A percentile compares a stretch with the other conserved stretches of the same genome.
These are phyloP conservation scores for Huso huso DNA, from an alignment of 2,797 vertebrate species.

Conservation along the genomic window DNA sequence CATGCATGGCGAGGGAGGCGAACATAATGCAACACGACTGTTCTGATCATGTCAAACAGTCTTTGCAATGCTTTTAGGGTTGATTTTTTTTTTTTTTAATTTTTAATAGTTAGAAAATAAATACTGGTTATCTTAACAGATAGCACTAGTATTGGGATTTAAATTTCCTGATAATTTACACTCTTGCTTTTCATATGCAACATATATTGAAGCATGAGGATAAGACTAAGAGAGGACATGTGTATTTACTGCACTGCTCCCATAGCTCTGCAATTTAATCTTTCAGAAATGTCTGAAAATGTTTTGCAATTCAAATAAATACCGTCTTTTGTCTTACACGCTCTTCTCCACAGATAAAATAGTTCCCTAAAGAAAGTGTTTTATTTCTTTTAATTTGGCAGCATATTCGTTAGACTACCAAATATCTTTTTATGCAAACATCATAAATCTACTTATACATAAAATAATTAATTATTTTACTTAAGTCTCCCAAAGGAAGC, in stretches of 20 bases:
- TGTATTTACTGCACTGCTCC: too few relatives aligned
- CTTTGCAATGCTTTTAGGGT: constrained; percentile 59
- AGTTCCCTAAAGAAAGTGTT: constrained; percentile 27
- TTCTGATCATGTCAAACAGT: constrained; percentile 48
- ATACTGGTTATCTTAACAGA: constrained; percentile 13
- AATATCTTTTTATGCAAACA: constrained; percentile 35
- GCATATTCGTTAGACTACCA: constrained; percentile 52
- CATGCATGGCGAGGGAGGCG: constrained; percentile 57
- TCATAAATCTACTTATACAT: constrained; percentile 15
- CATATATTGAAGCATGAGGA: constrained; percentile 79
- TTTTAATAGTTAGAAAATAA: constrained; percentile 19
- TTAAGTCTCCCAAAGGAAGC: constrained; percentile 49
- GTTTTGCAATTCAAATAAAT: too few relatives aligned
- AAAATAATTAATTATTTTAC: constrained; percentile 34
- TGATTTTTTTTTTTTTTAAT: constrained; percentile 9
- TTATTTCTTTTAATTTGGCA: constrained; percentile 38
- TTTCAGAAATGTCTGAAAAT: constrained; percentile 1
- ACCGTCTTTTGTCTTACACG: background rate
- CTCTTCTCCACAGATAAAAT: constrained; percentile 27
- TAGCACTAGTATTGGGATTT: constrained; percentile 24
- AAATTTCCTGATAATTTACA: background rate
- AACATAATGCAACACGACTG: constrained; percentile 60
- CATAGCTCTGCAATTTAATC: constrained; percentile 7
- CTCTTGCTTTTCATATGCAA: constrained; percentile 48
- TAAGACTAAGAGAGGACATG: constrained; percentile 20